phyloP scores from a whole-genome alignment of 2,888 invertebrate genomes.

The Helicoverpa assulta region DNA sequence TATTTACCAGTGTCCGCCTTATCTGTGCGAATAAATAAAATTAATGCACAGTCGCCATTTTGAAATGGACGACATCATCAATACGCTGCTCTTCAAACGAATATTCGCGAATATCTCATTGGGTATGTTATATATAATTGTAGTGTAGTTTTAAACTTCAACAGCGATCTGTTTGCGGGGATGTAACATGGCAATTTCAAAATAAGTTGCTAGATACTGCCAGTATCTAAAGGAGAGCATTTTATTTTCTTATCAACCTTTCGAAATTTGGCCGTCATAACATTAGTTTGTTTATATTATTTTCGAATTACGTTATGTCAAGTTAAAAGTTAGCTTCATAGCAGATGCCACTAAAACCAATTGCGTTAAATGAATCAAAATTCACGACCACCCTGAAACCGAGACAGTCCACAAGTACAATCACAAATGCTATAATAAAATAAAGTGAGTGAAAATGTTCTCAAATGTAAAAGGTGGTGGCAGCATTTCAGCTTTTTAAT shows the following conservation, averaged over 20 bases:
- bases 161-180: not conserved
- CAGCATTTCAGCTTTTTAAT: slow-evolving; percentile 56
- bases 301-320: too few relatives aligned
- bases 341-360: not conserved
- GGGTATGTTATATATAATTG: not conserved
- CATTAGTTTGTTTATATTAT: too few relatives aligned
- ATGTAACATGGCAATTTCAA: not conserved
- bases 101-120: slow-evolving; percentile 16
- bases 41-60: slow-evolving; percentile 40
- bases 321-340: not conserved
- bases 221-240: too few relatives aligned
- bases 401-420: not conserved
- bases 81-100: slow-evolving; percentile 28
- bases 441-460: slow-evolving; percentile 36
- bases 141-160: not conserved
- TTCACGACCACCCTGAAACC: not conserved
- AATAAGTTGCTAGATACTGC: too few relatives aligned
- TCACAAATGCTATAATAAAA: slow-evolving; percentile 14
- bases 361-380: not conserved
- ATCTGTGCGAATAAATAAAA: slow-evolving; percentile 56
- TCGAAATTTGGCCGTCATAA: too few relatives aligned
- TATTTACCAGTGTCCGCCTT: slow-evolving; percentile 42
- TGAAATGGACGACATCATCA: slow-evolving; percentile 39
- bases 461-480: slow-evolving; percentile 45
- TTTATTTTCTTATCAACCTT: too few relatives aligned